Evolutionary conservation across 2,113 vertebrate genomes (phyloP).

Genomic region (Psilopogon haemacephalus): DNA sequence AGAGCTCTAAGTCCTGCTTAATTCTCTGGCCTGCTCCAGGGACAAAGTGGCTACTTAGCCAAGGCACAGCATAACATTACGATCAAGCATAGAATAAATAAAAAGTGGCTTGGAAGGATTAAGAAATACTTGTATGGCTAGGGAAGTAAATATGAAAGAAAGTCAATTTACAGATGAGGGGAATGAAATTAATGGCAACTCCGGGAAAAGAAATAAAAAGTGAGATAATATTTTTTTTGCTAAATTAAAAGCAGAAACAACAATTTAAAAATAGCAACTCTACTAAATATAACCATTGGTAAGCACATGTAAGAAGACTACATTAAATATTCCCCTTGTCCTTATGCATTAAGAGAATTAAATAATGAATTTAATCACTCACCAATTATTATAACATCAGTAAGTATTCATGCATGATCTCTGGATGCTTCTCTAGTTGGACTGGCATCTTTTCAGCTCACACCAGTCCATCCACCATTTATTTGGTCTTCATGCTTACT

Average conservation of each 20-base stretch:
- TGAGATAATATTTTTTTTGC: background rate
- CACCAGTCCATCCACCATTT: background rate
- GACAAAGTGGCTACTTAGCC: background rate
- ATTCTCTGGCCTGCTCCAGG: background rate
- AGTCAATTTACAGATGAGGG: slow-evolving; percentile 1
- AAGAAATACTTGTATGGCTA: background rate
- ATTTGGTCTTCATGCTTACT: background rate
- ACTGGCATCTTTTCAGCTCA: background rate
- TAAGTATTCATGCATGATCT: background rate
- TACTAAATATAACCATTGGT: background rate
- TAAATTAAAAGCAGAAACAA: slow-evolving; percentile 4
- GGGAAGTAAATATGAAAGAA: background rate
- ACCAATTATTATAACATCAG: background rate
- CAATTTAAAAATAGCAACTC: background rate
- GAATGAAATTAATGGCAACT: background rate
- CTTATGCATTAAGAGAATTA: background rate
- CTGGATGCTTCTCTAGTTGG: background rate
- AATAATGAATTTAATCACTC: background rate
- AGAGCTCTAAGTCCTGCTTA: background rate
- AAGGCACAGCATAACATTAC: background rate
- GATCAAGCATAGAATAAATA: background rate
- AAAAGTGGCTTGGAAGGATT: background rate
- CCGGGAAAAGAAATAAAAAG: background rate
- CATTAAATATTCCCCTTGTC: background rate
- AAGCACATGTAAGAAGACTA: background rate